Percentiles rank a stretch among this genome's conserved stretches.
phyloP scores from a whole-genome alignment of 2,888 invertebrate species.

The Sinotaia quadrata region DNA sequence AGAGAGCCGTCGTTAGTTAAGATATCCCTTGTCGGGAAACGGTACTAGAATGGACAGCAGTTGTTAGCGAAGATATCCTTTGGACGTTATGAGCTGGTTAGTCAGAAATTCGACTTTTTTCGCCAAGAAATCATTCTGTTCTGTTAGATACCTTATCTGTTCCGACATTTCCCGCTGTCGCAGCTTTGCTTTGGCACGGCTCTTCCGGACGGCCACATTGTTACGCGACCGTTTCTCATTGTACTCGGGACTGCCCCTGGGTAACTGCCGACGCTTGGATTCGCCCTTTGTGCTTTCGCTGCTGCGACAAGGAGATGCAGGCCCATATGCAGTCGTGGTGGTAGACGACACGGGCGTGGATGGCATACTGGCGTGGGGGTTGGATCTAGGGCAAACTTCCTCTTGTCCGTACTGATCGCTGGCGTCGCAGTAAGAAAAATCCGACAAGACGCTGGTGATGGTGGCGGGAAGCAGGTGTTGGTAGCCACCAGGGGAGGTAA shows the following conservation, averaged over 20 bases:
- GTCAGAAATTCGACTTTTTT: conserved; percentile 91
- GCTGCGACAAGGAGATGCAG: conserved; percentile 26
- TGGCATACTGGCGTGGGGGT: conserved; percentile 12
- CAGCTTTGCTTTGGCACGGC: conserved; percentile 95
- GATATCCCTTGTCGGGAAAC: too few relatives aligned
- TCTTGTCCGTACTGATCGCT: conserved; percentile 7
- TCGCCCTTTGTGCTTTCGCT: conserved; percentile 13
- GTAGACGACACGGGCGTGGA: conserved; percentile 25
- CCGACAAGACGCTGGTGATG: conserved; percentile 24
- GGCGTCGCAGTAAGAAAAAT: neutral
- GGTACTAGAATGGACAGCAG: too few relatives aligned
- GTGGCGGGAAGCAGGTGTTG: conserved; percentile 23
- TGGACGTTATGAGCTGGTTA: conserved; percentile 86
- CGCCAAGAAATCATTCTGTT: conserved; percentile 92
- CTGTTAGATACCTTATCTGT: conserved; percentile 88
- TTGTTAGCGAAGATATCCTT: too few relatives aligned
- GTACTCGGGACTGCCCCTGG: conserved; percentile 96
- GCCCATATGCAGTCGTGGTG: conserved; percentile 21
- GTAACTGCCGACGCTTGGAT: conserved; percentile 76
- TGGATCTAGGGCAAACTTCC: neutral
- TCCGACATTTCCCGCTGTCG: conserved; percentile 94
- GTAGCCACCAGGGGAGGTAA: conserved; percentile 27
- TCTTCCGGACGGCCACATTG: conserved; percentile 96
- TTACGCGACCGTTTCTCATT: conserved; percentile 91
- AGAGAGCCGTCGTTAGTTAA: too few relatives aligned